Evolutionary conservation across 37 sponge, comb jelly and placozoan species (phyloP), one percentile per base, ranked within the genome.

Genomic region (Dysidea cf. avara): DNA sequence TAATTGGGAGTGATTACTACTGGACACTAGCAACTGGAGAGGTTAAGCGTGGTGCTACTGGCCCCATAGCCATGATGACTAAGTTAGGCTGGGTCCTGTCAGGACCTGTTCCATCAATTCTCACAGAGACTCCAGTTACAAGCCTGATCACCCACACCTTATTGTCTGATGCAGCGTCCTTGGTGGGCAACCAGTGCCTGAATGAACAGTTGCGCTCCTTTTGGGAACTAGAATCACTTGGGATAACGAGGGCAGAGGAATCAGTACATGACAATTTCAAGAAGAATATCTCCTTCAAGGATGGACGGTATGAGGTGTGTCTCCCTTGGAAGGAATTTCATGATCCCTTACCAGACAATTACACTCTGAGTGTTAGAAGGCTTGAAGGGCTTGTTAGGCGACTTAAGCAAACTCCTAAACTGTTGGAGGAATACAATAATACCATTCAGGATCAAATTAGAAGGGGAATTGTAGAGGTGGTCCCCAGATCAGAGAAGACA

Each of bases 161-260:
- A 25, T 33, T n/a, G 49, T 26, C 20, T 68, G 32, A 32, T 33
- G 26, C 22, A 56, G 62, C 36, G 43, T 46, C 38, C 21, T 25
- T 74, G 49, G 25, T 39, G 21, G n/a, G n/a, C n/a, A n/a, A n/a
- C n/a, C n/a, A n/a, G n/a, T n/a, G n/a, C n/a, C 36, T 49, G 26
- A 48, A 64, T 7, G 58, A 37, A 39, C 11, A 25, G 11, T 14
- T 58, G 60, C 32, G 61, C n/a, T 31, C 31, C 20, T 74, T 76
- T 25, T 76, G 77, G 77, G 65, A 64, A n/a, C 18, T 76, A 56
- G 77, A 65, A 64, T 53, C 66, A 20, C 53, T 76, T 17, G 77
- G 77, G 34, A 43, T 76, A 36, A 39, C 30, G 32, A 53, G 32
- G 24, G 12, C 17, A 18, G 66, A 63, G 17, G 9, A 25, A 16